Base-by-base conservation (phyloP, 2,888 invertebrate species). In the Parnassius orleans region DNA sequence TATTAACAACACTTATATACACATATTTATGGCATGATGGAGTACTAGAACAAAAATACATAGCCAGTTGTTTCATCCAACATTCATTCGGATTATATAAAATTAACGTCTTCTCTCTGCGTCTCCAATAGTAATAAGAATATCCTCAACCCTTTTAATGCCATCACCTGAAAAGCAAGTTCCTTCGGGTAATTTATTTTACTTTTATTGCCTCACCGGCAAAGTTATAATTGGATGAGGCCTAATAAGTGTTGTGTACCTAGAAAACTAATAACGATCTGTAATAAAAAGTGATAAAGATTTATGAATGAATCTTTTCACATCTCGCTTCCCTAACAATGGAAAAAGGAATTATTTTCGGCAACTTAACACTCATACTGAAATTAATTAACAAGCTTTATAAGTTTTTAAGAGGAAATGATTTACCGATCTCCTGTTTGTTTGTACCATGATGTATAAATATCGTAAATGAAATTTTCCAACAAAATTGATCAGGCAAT, bases 381-480 rank as follows among this genome's bases (percentile, higher is more conserved):
- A 84, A 84, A 86, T 87, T 87, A 87, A 90, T 89, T 88, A 87
- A 87, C 19, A 85, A 82, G 81, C 80, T 86, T 83, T 88, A 89
- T 89, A 88, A 89, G 85, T 47, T 33, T 5, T 33, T 33, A 33
- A 33, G 5, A 33, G 7, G 1, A 5, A 33, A 33, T 1, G 2
- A 19, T 19, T 19, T 19, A 19, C 19, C 19, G 19, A 19, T 19
- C 19, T 33, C 7, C 5, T 33, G 5, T 33, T 33, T 33, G 7
- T 33, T 33, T 33, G 7, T 33, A 33, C 5, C 33, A 24, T 24
- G 33, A 7, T 1, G 33, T 33, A 33, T 33, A 7, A 33, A 5
- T 7, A 33, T 33, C 33, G 33, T 33, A 33, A 33, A 7, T 33
- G 7, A 1, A 33, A 7, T 33, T 33, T 5, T n/a, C n/a, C n/a